A percentile compares a stretch with the other conserved stretches of the same genome.
Evolutionary conservation across 2,113 vertebrate genomes (phyloP).

Genomic region (Sceloporus tristichus): DNA sequence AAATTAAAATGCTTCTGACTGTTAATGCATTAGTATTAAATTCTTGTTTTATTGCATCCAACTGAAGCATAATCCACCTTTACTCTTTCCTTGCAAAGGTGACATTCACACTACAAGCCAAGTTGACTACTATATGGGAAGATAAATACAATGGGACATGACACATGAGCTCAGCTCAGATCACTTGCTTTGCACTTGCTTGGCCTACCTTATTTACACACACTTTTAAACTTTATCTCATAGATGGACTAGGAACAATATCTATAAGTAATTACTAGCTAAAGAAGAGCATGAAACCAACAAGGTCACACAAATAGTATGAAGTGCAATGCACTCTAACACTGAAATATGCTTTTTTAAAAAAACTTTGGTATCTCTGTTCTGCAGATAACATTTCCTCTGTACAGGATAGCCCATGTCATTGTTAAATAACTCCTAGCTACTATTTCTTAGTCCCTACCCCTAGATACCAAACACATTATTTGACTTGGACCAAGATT

Average conservation of each 20-base stretch:
- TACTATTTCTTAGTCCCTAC: background rate
- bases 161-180: slow-evolving; percentile 4
- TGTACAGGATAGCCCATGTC: background rate
- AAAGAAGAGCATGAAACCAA: background rate
- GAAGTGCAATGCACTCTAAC: background rate
- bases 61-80: background rate
- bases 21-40: slow-evolving; percentile 48
- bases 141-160: background rate
- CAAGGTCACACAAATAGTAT: background rate
- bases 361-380: background rate
- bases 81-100: background rate
- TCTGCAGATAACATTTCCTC: background rate
- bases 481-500: background rate
- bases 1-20: slow-evolving; percentile 37
- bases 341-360: background rate
- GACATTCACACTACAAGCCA: slow-evolving; percentile 1
- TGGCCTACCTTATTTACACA: background rate
- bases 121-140: slow-evolving; percentile 23
- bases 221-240: background rate
- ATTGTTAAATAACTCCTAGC: background rate
- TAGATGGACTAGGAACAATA: background rate
- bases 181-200: background rate
- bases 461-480: background rate
- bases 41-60: slow-evolving; percentile 8
- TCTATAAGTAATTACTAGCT: background rate